phyloP scores from a whole-genome alignment of 2,888 invertebrate genomes.

The Heterodera filipjevi region DNA sequence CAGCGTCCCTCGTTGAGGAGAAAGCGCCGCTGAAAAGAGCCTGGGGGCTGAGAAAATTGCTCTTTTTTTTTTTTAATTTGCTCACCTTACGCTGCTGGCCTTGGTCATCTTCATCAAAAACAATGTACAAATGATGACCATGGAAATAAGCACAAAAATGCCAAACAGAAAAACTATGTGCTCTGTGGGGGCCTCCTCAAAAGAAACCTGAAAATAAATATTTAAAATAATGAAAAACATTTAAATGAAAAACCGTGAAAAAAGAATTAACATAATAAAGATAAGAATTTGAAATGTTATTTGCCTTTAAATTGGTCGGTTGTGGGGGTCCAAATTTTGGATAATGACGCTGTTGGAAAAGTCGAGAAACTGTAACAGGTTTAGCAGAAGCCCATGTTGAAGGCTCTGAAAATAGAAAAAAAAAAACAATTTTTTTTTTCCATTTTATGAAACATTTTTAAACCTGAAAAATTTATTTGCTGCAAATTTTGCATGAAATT shows the following conservation, averaged over 20 bases:
- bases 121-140: conserved; percentile 48
- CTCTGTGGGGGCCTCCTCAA: conserved; percentile 48
- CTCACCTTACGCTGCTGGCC: conserved; percentile 32
- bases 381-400: not conserved
- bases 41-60: not conserved
- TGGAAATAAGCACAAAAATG: conserved; percentile 46
- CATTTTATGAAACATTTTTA: not conserved
- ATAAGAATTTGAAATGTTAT: not conserved
- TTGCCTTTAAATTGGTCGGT: conserved; percentile 4
- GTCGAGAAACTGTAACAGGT: not conserved
- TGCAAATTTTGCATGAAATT: not conserved
- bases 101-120: conserved; percentile 47
- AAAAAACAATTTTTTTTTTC: not conserved
- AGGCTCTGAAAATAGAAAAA: not conserved
- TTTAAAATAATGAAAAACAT: too few species aligned
- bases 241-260: not conserved
- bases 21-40: not conserved
- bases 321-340: conserved; percentile 6
- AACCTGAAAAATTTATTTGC: not conserved
- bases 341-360: conserved; percentile 6
- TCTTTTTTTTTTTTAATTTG: not conserved
- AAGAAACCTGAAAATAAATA: conserved; percentile 39
- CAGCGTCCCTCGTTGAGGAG: not conserved
- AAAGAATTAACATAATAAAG: not conserved
- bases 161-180: conserved; percentile 50